These are phyloP conservation scores for Paracanthobrama guichenoti DNA, from an alignment of 2,113 vertebrate species.

Conservation along the genomic window DNA sequence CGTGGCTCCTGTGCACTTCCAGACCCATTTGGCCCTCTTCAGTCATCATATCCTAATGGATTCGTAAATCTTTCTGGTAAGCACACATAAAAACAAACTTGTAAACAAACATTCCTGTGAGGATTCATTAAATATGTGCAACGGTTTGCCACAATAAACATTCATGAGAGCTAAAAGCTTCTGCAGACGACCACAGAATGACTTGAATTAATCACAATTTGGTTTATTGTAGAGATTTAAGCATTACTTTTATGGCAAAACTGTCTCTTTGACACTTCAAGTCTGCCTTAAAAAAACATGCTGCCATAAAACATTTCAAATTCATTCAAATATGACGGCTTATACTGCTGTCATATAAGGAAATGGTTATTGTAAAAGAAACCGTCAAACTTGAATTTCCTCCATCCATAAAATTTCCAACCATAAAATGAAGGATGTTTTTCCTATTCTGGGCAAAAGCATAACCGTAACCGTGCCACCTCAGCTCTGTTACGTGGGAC, in stretches of 20 bases:
- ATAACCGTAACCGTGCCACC: not conserved
- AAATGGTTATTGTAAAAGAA: slow-evolving; percentile 18
- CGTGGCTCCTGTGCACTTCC: not conserved
- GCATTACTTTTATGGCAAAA: slow-evolving; percentile 1
- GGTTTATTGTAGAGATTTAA: not conserved
- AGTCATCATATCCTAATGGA: not conserved
- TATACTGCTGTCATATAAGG: slow-evolving; percentile 4
- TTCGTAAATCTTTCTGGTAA: not conserved
- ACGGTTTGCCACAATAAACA: not conserved
- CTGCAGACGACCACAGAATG: not conserved
- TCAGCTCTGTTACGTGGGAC: not conserved
- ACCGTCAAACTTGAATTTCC: not conserved
- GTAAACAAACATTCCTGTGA: slow-evolving; percentile 8
- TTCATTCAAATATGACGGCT: not conserved
- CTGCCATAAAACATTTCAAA: not conserved
- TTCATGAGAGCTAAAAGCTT: not conserved
- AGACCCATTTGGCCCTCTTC: not conserved
- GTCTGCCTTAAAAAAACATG: not conserved
- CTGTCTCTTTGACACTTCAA: slow-evolving; percentile 10
- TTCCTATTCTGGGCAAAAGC: not conserved
- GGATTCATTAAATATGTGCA: slow-evolving; percentile 8
- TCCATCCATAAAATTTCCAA: not conserved
- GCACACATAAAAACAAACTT: slow-evolving; percentile 6
- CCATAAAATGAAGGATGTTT: not conserved
- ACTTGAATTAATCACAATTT: slow-evolving; percentile 7